Evolutionary conservation across 2,113 vertebrate genomes (phyloP), one percentile per base, ranked within the genome.

Genomic region (Limanda limanda): DNA sequence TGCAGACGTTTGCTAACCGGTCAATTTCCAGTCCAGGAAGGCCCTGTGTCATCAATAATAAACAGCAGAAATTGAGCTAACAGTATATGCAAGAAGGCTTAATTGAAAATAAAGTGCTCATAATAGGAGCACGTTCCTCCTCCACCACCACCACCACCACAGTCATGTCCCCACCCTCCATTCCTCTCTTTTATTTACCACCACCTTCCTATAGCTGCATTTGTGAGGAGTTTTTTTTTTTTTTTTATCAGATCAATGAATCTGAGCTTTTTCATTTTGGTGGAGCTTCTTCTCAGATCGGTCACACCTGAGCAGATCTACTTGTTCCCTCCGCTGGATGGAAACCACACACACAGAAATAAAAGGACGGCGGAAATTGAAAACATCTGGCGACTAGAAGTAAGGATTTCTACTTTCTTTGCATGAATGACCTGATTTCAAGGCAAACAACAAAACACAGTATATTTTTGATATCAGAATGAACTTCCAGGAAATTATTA

Each of bases 31-130:
- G 88, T 71, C 79, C 55, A 14, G 73, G 85, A 93, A 93, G 71
- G 85, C 73, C 86, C 65, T 90, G 89, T 89, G 83, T 94, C 93
- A 94, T 93, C 94, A 94, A 65, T 94, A 93, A 92, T 75, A 94
- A 93, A 92, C 72, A 78, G 58, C 79, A 76, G 76, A 90, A 91
- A 89, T 84, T 65, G 73, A 88, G 74, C 81, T 84, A 68, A 71
- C 71, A 68, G 83, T 71, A 82, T 62, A 87, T 37, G 69, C 79
- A 20, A 45, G 71, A 76, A 55, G 74, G 69, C 90, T 86, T 93
- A 94, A 94, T 93, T 93, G 92, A 92, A 91, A 92, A 89, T 89
- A 92, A 93, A 86, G 88, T 90, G 84, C 88, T 87, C 86, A 87
- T 90, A 86, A 92, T 84, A 86, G 82, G 84, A 8, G 52, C 2